Base-by-base conservation (phyloP, 2,888 invertebrate species). In the Hylaea fasciaria region DNA sequence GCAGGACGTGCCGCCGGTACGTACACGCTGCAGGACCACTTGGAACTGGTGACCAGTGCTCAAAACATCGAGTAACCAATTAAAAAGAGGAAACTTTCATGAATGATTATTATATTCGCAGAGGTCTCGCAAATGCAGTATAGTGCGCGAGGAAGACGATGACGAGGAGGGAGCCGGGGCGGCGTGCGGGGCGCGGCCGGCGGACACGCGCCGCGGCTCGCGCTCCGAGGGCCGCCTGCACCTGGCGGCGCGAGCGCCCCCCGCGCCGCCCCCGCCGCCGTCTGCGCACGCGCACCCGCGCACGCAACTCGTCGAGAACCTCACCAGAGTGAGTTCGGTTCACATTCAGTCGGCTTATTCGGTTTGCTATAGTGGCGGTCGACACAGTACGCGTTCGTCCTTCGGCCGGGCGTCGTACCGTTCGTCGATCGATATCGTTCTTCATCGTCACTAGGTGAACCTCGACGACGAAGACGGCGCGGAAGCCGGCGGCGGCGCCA, bases 91-190 rank as follows among this genome's bases (percentile, higher is more conserved):
- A 3, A 2, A 2, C 22, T 22, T 22, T 22, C 3, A 32, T 8
- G 9, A 32, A 32, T 8, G 1, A 10, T 32, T 9, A 10, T 32
- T 9, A 32, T 32, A 12, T n/a, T 22, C 0, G 58, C 86, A 95
- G 93, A 93, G 97, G 51, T 94, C 95, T 22, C 94, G 97, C 51
- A 98, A 98, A 81, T 98, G 97, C 89, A 97, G 97, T 78, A 97
- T 98, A 75, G 98, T 98, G 17, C 96, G 97, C 73, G 97, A 97
- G 80, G 98, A 98, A 82, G 98, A 98, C 73, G 98, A 97, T 77
- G 96, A 97, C 79, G 98, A 98, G 77, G 97, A 96, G 72, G 93
- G 65, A 84, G 93, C 43, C 80, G 94, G 67, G 62, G 93, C 93
- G 70, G 71, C 93, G 93, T 61, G 90, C 87, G 50, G 85, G 92